phyloP scores from a whole-genome alignment of 2,797 vertebrate species.

The Syndactyla subalaris region DNA sequence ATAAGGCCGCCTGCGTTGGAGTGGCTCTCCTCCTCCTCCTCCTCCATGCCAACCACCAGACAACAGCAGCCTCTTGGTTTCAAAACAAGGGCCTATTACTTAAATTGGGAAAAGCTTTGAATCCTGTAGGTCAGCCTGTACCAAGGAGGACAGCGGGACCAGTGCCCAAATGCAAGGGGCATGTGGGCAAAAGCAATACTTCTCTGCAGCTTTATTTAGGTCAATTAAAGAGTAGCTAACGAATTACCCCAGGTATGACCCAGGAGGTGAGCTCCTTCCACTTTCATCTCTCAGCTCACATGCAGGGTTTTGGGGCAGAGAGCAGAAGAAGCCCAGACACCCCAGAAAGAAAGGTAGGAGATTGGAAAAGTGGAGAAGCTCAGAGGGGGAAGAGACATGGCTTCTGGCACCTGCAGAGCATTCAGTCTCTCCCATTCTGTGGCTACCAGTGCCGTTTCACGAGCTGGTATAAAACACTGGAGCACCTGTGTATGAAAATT shows the following conservation, averaged over 20 bases:
- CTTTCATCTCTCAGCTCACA: not conserved
- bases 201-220: not conserved
- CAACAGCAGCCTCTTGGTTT: slow-evolving; percentile 56
- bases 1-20: slow-evolving; percentile 70
- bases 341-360: not conserved
- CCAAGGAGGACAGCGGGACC: not conserved
- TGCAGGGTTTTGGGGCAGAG: not conserved
- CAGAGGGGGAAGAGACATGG: accelerated
- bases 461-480: not conserved
- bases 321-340: not conserved
- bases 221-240: not conserved
- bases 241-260: not conserved
- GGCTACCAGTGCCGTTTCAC: not conserved
- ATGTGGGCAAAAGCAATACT: not conserved
- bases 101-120: slow-evolving; percentile 72
- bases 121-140: slow-evolving; percentile 35
- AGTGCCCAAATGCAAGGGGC: not conserved
- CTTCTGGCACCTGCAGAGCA: not conserved
- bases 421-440: not conserved
- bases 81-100: slow-evolving; percentile 69
- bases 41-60: slow-evolving; percentile 56
- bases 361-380: not conserved
- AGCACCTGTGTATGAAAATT: not conserved
- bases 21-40: slow-evolving; percentile 29
- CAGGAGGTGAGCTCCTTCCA: not conserved